Evolutionary conservation across 1,140 invertebrate genomes (phyloP), one percentile per base, ranked within the genome.

Genomic region (Diorhabda carinulata): DNA sequence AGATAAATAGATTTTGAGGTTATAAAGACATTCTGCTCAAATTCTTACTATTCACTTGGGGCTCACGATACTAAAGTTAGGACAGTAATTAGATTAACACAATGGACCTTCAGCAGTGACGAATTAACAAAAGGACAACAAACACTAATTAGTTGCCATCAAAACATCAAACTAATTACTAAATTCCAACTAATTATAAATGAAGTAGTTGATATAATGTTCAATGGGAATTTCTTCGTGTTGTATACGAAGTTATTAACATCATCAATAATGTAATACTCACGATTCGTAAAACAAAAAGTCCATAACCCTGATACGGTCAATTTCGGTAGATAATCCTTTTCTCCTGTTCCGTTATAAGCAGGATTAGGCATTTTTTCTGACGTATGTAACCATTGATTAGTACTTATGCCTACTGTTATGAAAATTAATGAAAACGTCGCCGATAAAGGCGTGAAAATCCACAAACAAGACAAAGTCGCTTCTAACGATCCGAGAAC

Each of bases 271-370:
- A 56, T 56, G 52, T 56, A 56, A 56, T 74, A 89, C 88, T 89
- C 79, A 90, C 88, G 87, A 73, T 90, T 87, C 59, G 87, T 90
- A 77, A 85, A 86, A 79, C 90, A 91, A 71, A 91, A 83, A 59
- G 84, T 85, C 89, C 89, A 91, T 5, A 91, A 79, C 71, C 89
- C 90, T 3, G 88, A 89, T 2, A 90, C 84, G 5, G 90, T 91
- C 74, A 85, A 82, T 76, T 91, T 91, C 6, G 87, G 85, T 5
- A 90, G 80, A 64, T 88, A 86, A 66, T 86, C 85, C 68, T 84
- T 83, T 70, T 86, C 87, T 60, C 86, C 87, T 2, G 88, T 87
- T 9, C 88, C 87, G 76, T 90, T 89, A 80, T 87, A 88, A 3
- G 81, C 78, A 2, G 87, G 85, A 77, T 88, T 90, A 62, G 85